Base-by-base conservation (phyloP, 1,140 invertebrate species). In the Euschistus heros region DNA sequence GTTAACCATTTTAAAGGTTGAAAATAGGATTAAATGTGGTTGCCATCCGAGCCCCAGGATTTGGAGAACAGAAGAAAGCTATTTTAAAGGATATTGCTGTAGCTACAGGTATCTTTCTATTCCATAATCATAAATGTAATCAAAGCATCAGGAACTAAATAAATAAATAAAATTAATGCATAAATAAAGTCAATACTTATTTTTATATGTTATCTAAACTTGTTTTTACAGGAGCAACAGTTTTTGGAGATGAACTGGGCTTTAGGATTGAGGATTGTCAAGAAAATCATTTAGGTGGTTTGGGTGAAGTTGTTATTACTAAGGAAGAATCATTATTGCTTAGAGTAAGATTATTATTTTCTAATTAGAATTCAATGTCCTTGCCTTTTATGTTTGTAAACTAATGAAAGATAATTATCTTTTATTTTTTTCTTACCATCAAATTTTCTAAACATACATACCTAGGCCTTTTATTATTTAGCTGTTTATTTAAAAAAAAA, bases 321-420 rank as follows among this genome's bases (percentile, higher is more conserved):
- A 99, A 99, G 79, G 97, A 99, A 76, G 97, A 99, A 72, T 97
- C 94, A 10, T 80, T 99, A 0, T 76, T 99, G 63, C 81, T 99
- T 26, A 96, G 92, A 69, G 71, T 77, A 75, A 67, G 46, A 66
- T 54, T 66, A 65, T 65, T 37, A 37, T 37, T 37, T 1, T 37
- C 8, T 37, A 37, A 10, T 37, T 37, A 6, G 10, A 37, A 37
- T 37, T 37, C 30, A 30, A 5, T 5, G n/a, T n/a, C n/a, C n/a
- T n/a, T n/a, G n/a, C n/a, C n/a, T n/a, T n/a, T n/a, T n/a, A n/a
- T n/a, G n/a, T n/a, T n/a, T n/a, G n/a, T n/a, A n/a, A n/a, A n/a
- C n/a, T n/a, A n/a, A n/a, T n/a, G n/a, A n/a, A n/a, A n/a, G n/a
- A n/a, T n/a, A n/a, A n/a, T n/a, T n/a, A n/a, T n/a, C n/a, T n/a